These are phyloP conservation scores for Phyto melanocephala DNA, from an alignment of 2,888 invertebrate species.

Conservation along the genomic window DNA sequence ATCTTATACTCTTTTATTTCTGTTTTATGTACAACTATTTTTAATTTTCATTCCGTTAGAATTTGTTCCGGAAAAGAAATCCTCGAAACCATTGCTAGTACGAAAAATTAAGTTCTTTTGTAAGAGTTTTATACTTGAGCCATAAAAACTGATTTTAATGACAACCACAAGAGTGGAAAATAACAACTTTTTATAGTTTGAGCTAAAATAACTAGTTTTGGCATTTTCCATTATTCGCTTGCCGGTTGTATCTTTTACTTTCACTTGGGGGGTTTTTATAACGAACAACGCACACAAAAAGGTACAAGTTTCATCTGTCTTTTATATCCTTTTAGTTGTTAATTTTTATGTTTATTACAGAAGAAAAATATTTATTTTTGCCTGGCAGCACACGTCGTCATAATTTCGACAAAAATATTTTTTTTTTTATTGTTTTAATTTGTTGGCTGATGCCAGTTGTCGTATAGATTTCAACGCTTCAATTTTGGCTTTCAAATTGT, in stretches of 20 bases:
- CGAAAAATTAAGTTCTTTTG: background rate
- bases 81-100: slow-evolving; percentile 1
- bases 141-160: slow-evolving; percentile 76
- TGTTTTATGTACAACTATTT: slow-evolving; percentile 10
- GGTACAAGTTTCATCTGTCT: slow-evolving; percentile 68
- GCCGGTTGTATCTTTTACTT: slow-evolving; percentile 26
- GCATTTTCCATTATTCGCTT: background rate
- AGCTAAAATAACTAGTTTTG: slow-evolving; percentile 13
- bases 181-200: slow-evolving; percentile 1
- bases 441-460: slow-evolving; percentile 2
- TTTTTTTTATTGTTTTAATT: slow-evolving; percentile 42
- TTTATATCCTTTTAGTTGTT: slow-evolving; percentile 75
- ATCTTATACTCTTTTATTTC: slow-evolving; percentile 6
- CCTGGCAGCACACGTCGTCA: slow-evolving; percentile 70
- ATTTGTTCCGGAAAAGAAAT: background rate
- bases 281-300: background rate
- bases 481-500: slow-evolving; percentile 43
- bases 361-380: slow-evolving; percentile 68
- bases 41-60: slow-evolving; percentile 9
- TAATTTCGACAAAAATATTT: slow-evolving; percentile 25
- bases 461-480: slow-evolving; percentile 46
- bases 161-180: slow-evolving; percentile 65
- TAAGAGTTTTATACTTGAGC: slow-evolving; percentile 32
- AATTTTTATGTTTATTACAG: slow-evolving; percentile 76
- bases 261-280: slow-evolving; percentile 40